A percentile compares a stretch with the other conserved stretches of the same genome.
Evolutionary conservation across 2,888 invertebrate genomes (phyloP).

Genomic region (Chirona hameri): DNA sequence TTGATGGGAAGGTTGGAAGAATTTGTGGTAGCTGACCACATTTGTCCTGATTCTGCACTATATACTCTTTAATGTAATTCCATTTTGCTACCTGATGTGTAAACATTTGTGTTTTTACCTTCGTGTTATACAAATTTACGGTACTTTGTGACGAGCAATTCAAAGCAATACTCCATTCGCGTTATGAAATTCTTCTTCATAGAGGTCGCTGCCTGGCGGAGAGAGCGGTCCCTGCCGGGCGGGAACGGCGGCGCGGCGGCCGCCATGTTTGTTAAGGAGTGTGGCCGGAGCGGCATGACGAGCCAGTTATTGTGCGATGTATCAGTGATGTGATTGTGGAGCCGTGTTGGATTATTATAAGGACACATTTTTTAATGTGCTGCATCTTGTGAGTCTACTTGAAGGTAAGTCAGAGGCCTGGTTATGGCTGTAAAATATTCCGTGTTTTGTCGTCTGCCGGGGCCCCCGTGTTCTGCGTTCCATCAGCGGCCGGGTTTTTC

Average conservation of each 20-base stretch:
- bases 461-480: slow-evolving; percentile 4
- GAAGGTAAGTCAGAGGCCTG: background rate
- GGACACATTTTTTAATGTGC: background rate
- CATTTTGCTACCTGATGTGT: no score
- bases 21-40: no score
- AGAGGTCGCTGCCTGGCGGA: background rate
- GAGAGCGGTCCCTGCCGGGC: background rate
- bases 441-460: background rate
- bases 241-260: background rate
- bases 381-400: background rate
- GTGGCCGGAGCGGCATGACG: background rate
- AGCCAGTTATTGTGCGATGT: background rate
- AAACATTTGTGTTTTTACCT: no score
- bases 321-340: background rate
- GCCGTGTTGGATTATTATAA: background rate
- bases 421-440: background rate
- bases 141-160: no score
- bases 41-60: no score
- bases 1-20: background rate
- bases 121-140: no score
- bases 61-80: no score
- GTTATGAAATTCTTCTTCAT: background rate
- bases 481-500: background rate
- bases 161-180: no score
- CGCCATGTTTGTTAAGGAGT: background rate